Base-by-base conservation (phyloP, 2,797 vertebrate genomes). In the Pipistrellus kuhlii region DNA sequence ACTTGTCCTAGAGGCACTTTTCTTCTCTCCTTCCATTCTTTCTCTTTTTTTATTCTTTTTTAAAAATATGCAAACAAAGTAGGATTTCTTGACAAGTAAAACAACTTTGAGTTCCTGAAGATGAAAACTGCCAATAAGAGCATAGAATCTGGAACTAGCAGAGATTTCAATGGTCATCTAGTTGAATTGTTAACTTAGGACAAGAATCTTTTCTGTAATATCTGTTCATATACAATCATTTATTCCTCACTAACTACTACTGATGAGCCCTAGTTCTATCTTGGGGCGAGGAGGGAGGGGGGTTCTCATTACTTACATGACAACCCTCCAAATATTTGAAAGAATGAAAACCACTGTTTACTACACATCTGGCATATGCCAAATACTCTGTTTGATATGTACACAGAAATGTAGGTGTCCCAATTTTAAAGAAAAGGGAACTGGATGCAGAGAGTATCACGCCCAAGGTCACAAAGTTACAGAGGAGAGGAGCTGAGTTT, bases 11-110 rank as follows among this genome's bases (percentile, higher is more conserved):
- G n/a, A 57, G 23, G 25, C 30, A n/a, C 48, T 66, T 55, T 51
- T 30, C 76, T 81, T 90, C 64, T 44, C 68, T 89, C 71, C 13
- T 76, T 77, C 53, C 30, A 21, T 15, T 71, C 11, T 57, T 80
- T 14, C 13, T 46, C 6, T 11, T 0, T 80, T 76, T 78, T 44
- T 66, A 32, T 64, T 41, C 14, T 32, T 85, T 89, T 72, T 71
- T 44, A 41, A 48, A 75, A 66, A 71, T 9, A 66, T 44, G 27
- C 57, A 55, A 92, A 93, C 15, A 80, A 76, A 84, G 85, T 35
- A 64, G 23, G 30, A 90, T 90, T 85, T 75, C 66, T 91, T 88
- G 30, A 88, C 32, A 68, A 13, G 23, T 84, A 21, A 88, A 59
- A 80, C 5, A 66, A 51, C 10, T 78, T 35, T 35, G 53, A 92